Evolutionary conservation across 2,888 invertebrate genomes (phyloP), one percentile per base, ranked within the genome.

Genomic region (Rhyacophila evoluta): DNA sequence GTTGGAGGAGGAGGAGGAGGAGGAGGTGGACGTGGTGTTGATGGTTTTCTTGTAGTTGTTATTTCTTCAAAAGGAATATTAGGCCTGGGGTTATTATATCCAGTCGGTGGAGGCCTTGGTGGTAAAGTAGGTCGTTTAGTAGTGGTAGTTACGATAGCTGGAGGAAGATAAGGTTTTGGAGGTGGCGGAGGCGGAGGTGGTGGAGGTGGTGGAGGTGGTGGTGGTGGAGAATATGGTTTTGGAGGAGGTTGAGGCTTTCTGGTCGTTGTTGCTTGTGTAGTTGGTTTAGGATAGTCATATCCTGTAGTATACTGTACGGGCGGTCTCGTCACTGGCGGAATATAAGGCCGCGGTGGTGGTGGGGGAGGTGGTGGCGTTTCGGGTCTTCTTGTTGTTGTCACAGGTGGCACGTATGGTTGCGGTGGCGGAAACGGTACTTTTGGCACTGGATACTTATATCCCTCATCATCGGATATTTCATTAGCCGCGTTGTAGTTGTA

Each of bases 381-480:
- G 5, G 83, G 78, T 5, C 83, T 84, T 38, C 81, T 73, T 0
- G 83, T 78, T 5, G 69, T 33, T 19, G 55, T 41, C 67, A 36
- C 15, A 37, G 82, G 72, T n/a, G 83, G 78, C 10, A 38, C 74
- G 12, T 75, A 81, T 75, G 27, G 81, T 75, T 80, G 78, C 11
- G 81, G 73, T 15, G 83, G 84, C 2, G 85, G 85, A 0, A 89
- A 89, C 0, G 88, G 89, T 10, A 87, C 85, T 83, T 86, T 87
- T 28, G 89, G 89, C 80, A 89, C 88, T 11, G 89, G 88, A 84
- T 89, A 72, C 5, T 72, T n/a, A 36, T 72, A 72, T n/a, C 72
- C 72, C 11, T 11, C 19, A 1, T 69, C n/a, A 1, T 69, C 33
- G 27, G 3, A 68, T 29, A 33, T 28, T 29, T 28, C 33, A 69